Base-by-base conservation (phyloP, 2,113 vertebrate species). In the Excalfactoria chinensis region DNA sequence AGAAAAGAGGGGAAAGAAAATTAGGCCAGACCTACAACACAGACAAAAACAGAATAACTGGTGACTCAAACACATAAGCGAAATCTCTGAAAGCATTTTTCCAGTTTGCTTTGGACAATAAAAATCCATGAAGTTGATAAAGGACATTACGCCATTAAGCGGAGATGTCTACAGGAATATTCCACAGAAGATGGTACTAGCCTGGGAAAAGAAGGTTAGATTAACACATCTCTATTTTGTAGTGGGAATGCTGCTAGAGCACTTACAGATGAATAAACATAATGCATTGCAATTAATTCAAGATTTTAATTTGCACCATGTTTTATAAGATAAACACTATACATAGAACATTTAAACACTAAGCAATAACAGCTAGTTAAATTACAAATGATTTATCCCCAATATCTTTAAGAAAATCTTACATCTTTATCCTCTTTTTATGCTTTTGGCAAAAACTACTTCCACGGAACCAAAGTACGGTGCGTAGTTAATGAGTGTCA, bases 171-270 rank as follows among this genome's bases (percentile, higher is more conserved):
- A 91, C 21, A 69, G 69, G 82, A 92, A 79, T 89, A 78, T 4
- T 2, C 30, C 67, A 72, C 44, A 84, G 74, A 80, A 60, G 60
- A 77, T n/a, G 19, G 55, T 11, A 59, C 40, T 68, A 56, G 43
- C 71, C 89, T 93, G 64, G 77, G 72, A 86, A 93, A 93, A 91
- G 48, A 92, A 93, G 35, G 48, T 91, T 89, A 94, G 30, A 89
- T 93, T 91, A 95, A 69, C 26, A 74, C 11, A 81, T 13, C 26
- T 78, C 40, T 32, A 28, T 67, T 90, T 89, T 60, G 80, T 51
- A 84, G 59, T 55, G 51, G 69, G 77, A 56, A 81, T 0, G 0
- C 13, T 88, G 48, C 86, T 75, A 75, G 32, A 90, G 7, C 11
- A 72, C 84, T 94, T 85, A 79, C 34, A 80, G 41, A 90, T 26